phyloP scores from a whole-genome alignment of 2,888 invertebrate genomes.

The Byasa hedistus region DNA sequence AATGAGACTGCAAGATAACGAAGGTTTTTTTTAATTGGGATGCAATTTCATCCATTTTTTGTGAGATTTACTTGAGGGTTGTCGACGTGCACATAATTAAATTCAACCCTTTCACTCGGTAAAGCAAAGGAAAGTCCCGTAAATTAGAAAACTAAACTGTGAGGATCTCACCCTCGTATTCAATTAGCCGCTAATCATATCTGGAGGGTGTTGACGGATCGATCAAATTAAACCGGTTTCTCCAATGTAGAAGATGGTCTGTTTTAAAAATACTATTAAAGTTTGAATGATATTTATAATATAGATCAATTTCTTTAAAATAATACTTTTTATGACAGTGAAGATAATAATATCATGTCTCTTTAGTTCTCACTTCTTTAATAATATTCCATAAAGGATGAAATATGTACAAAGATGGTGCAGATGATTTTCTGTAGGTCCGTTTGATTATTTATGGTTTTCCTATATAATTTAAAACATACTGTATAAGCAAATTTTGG shows the following conservation, averaged over 20 bases:
- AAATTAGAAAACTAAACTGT: conserved; percentile 80
- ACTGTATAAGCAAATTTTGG: no score
- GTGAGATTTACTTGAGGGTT: conserved; percentile 55
- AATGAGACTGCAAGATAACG: conserved; percentile 29
- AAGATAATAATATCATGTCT: no score
- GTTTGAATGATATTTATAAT: neutral
- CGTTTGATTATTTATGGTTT: no score
- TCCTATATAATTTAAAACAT: no score
- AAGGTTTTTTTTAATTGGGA: conserved; percentile 39
- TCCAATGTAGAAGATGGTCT: conserved; percentile 46
- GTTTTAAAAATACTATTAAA: neutral
- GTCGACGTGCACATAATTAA: conserved; percentile 69
- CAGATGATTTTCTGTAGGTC: no score
- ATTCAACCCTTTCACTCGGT: conserved; percentile 74
- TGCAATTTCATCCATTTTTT: conserved; percentile 63
- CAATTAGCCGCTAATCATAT: conserved; percentile 80
- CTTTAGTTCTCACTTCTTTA: no score
- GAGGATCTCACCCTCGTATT: conserved; percentile 76
- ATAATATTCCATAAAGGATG: no score
- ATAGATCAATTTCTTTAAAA: neutral
- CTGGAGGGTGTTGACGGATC: conserved; percentile 76
- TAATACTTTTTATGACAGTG: no score
- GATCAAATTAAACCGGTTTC: conserved; percentile 61
- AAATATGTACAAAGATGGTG: no score
- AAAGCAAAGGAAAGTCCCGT: conserved; percentile 72